Conservation (phyloP, 1,140 invertebrate species). For the Trissolcus basalis region DNA sequence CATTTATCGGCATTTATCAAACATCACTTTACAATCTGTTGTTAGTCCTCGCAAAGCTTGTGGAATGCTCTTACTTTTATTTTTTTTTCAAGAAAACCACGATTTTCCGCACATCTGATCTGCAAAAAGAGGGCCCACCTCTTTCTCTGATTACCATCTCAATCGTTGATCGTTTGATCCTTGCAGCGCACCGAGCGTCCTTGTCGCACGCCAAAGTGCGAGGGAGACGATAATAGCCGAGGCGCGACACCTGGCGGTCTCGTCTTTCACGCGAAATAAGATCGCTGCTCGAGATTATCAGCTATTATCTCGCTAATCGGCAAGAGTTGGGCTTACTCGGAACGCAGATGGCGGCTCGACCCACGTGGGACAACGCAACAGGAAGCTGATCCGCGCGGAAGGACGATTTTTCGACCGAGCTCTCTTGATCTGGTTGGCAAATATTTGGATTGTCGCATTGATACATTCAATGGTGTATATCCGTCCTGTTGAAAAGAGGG, state of each 20-base stretch:
- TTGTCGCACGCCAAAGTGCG: constrained; percentile 1
- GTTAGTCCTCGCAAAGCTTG: neutral
- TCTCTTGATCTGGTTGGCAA: constrained; percentile 75
- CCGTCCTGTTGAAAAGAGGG: neutral
- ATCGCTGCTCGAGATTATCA: constrained; percentile 58
- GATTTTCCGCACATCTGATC: constrained; percentile 51
- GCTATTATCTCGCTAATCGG: constrained; percentile 61
- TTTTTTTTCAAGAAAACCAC: constrained; percentile 36
- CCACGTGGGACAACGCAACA: constrained; percentile 49
- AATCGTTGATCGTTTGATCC: constrained; percentile 46
- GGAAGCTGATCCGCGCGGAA: constrained; percentile 56
- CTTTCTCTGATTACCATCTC: constrained; percentile 52
- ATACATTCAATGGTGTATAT: constrained; percentile 66
- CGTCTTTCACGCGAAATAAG: constrained; percentile 63
- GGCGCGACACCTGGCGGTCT: constrained; percentile 56
- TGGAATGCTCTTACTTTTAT: neutral
- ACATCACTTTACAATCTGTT: no score
- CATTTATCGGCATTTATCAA: constrained; percentile 38
- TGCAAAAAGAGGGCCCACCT: constrained; percentile 35
- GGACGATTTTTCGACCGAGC: constrained; percentile 34
- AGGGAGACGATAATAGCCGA: constrained; percentile 2
- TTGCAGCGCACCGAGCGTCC: neutral
- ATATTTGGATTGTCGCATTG: constrained; percentile 76
- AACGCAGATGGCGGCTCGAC: constrained; percentile 45
- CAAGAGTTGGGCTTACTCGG: constrained; percentile 38